Base-by-base conservation (phyloP, 2,113 vertebrate species). In the Nerophis ophidion region DNA sequence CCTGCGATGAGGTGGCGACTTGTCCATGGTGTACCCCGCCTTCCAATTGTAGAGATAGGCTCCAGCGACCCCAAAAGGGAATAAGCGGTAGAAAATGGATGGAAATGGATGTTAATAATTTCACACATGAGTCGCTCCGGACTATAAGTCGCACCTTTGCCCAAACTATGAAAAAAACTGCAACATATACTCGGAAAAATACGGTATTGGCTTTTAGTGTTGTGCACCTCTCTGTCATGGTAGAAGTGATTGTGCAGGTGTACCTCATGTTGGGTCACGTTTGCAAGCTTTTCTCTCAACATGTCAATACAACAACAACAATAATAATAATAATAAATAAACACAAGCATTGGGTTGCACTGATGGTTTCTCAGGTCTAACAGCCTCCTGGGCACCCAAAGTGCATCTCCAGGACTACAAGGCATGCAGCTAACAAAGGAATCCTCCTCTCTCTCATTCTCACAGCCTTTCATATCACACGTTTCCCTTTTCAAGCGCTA, bases 401-500 rank as follows among this genome's bases (percentile, higher is more conserved):
- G 67, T 75, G 56, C 72, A 80, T 78, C 71, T 80, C 70, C 77
- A 63, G 55, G 76, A 76, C 78, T 75, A 81, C 79, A 74, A 83
- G 77, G 65, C 69, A 71, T 65, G 64, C 62, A 76, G 63, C 76
- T 80, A 84, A 87, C 86, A 86, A 86, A 86, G 72, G 65, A 76
- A 48, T 64, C 75, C 51, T 74, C 53, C 77, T 65, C 64, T 76
- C 40, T 44, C 82, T 81, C 60, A 75, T 72, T 81, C 82, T 79
- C 68, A 57, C 66, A 66, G 61, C 49, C 74, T 87, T 84, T 86
- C 78, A 84, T 85, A 83, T 86, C 81, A 65, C 66, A 79, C 57
- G 72, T 80, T 84, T 86, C 78, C 77, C 84, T 85, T 81, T 85
- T 80, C 80, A 81, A 88, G 79, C 71, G 26, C 74, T 66, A 85